Percentiles rank a stretch among this genome's conserved stretches.
These are phyloP conservation scores for Semaprochilodus insignis DNA, from an alignment of 2,797 vertebrate species.

Conservation along the genomic window DNA sequence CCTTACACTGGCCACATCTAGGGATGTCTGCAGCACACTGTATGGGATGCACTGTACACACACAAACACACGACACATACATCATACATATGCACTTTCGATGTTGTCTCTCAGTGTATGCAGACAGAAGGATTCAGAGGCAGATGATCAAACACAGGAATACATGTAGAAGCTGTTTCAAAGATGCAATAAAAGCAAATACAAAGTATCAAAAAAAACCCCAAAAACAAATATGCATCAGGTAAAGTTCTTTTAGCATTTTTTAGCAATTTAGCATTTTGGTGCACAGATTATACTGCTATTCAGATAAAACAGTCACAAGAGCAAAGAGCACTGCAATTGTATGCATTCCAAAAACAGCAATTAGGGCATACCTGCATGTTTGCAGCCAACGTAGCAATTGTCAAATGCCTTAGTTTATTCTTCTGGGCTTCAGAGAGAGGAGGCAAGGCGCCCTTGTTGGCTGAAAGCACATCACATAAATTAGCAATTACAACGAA, in stretches of 20 bases:
- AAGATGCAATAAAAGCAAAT: not conserved
- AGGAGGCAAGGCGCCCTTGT: conserved; percentile 80
- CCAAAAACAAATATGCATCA: too few relatives aligned
- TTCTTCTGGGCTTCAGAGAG: conserved; percentile 81
- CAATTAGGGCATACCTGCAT: conserved; percentile 75
- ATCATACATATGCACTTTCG: not conserved
- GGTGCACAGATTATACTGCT: too few relatives aligned
- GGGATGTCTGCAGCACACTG: conserved; percentile 82
- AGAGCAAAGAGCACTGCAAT: not conserved
- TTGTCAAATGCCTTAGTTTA: conserved; percentile 85
- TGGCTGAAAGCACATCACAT: conserved; percentile 72
- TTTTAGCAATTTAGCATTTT: too few relatives aligned
- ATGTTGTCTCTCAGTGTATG: not conserved
- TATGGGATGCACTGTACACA: conserved; percentile 83
- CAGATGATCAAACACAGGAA: not conserved
- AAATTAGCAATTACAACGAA: not conserved
- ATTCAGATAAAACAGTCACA: not conserved
- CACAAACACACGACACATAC: too few relatives aligned
- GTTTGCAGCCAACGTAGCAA: conserved; percentile 81
- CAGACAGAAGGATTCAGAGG: not conserved
- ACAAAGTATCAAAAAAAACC: too few relatives aligned
- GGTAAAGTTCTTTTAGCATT: too few relatives aligned
- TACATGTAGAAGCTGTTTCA: not conserved
- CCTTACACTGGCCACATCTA: conserved; percentile 84
- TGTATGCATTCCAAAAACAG: not conserved